Base-by-base conservation (phyloP, 2,797 vertebrate species). In the Alauda arvensis region DNA sequence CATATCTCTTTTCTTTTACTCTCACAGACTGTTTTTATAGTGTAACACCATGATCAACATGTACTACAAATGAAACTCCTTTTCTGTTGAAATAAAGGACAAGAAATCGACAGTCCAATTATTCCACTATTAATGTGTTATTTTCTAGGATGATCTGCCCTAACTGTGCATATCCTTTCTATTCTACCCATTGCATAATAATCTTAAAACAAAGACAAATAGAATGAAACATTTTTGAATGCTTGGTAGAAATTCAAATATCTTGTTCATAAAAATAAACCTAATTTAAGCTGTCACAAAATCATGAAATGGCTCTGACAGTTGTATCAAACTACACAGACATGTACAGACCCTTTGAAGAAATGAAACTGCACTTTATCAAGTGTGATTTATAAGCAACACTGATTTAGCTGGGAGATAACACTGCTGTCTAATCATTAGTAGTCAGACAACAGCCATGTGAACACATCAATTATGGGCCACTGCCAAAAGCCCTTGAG, bases 381-480 rank as follows among this genome's bases (percentile, higher is more conserved):
- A 95, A 97, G 93, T 91, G 89, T 97, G 96, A 97, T 97, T 97
- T 97, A 96, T 96, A 97, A 96, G 96, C 95, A 97, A 96, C 95
- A 96, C 94, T 96, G 96, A 97, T 97, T 97, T 96, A 94, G 96
- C 95, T 96, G 86, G 92, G 95, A 97, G 96, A 98, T 97, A 98
- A 97, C 92, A 96, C 82, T 94, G 94, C 96, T 97, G 96, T 96
- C 96, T 97, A 95, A 97, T 97, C 97, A 97, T 97, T 96, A 98
- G 97, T 95, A 98, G 95, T 97, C 97, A 97, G 95, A 96, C 95
- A 98, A 97, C 96, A 96, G 95, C 95, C 96, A 97, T 96, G 96
- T 96, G 97, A 97, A 96, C 96, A 97, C 96, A 98, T 97, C 97
- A 97, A 96, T 97, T 98, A 97, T 96, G 96, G 97, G 95, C 96